These are phyloP conservation scores for Rhagonycha fulva DNA, from an alignment of 2,888 invertebrate genomes.

Conservation along the genomic window DNA sequence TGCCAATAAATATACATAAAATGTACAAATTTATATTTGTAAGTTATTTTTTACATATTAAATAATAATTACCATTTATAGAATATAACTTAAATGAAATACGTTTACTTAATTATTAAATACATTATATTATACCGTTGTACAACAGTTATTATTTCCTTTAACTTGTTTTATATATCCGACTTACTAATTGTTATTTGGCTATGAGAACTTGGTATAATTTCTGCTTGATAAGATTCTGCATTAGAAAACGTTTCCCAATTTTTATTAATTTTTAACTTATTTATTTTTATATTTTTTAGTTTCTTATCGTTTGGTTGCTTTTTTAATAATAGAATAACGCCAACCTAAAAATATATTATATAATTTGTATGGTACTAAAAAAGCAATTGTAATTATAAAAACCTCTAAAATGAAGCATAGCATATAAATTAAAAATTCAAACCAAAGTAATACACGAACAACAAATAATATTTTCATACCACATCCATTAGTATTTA, in stretches of 20 bases:
- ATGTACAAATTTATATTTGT: constrained; percentile 17
- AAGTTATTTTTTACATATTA: constrained; percentile 3
- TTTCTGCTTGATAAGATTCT: background rate
- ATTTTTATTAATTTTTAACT: background rate
- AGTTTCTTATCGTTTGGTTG: background rate
- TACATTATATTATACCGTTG: background rate
- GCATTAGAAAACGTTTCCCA: constrained; percentile 1
- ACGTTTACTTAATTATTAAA: background rate
- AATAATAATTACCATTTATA: background rate
- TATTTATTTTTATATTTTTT: background rate
- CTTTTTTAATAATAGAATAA: constrained; percentile 2
- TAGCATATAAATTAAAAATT: constrained; percentile 32
- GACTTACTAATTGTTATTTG: background rate
- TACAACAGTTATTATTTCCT: background rate
- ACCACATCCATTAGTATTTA: constrained; percentile 38
- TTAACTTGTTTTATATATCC: background rate
- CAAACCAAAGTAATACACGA: constrained; percentile 32
- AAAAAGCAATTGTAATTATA: background rate
- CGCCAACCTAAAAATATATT: constrained; percentile 9
- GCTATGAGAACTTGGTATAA: background rate
- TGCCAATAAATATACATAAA: constrained; percentile 6
- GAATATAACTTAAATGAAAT: background rate
- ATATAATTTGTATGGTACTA: background rate
- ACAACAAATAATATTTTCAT: constrained; percentile 30
- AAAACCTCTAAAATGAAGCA: constrained; percentile 37